Evolutionary conservation across 1,140 invertebrate species (phyloP), one percentile per base, ranked within the genome.

Genomic region (Pectinophora gossypiella): DNA sequence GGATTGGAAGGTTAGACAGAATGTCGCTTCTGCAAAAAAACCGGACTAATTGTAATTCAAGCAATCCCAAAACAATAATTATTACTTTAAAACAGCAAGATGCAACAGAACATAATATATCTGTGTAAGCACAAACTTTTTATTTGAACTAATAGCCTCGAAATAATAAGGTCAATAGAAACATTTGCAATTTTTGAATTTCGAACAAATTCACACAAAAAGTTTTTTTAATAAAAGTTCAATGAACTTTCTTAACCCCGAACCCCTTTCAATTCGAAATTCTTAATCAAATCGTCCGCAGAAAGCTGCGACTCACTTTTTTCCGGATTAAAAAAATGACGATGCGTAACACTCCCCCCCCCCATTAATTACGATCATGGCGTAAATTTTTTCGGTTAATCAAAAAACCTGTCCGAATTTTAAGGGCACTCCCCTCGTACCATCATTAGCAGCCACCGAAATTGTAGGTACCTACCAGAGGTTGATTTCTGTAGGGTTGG

Each of bases 361-460:
- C 18, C 54, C 66, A 73, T 79, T 76, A 75, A 76, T 73, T 72
- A 76, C 59, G 61, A 54, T 49, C 56, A 63, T 62, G 67, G 64
- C 57, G 61, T 64, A 61, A 65, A 51, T 70, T 70, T 66, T 69
- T 72, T 70, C 64, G 59, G 69, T 73, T 75, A 75, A 74, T 72
- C 64, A 75, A 77, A 72, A 73, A 77, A 71, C 64, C 63, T 65
- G 72, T 60, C 66, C 45, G 64, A 74, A 56, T 71, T 63, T 55
- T 52, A 54, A 61, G 36, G 52, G 27, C 27, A 32, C n/a, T 32
- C n/a, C 27, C 27, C 27, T n/a, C 27, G 27, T 32, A 32, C 59
- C 64, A 59, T 80, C 76, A 76, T 80, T 80, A 77, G 72, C 66
- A 53, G 59, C 63, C 59, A 58, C 55, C 27, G 1, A 32, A 32